Evolutionary conservation across 2,888 invertebrate species (phyloP), one percentile per base, ranked within the genome.

Genomic region (Clunio marinus): DNA sequence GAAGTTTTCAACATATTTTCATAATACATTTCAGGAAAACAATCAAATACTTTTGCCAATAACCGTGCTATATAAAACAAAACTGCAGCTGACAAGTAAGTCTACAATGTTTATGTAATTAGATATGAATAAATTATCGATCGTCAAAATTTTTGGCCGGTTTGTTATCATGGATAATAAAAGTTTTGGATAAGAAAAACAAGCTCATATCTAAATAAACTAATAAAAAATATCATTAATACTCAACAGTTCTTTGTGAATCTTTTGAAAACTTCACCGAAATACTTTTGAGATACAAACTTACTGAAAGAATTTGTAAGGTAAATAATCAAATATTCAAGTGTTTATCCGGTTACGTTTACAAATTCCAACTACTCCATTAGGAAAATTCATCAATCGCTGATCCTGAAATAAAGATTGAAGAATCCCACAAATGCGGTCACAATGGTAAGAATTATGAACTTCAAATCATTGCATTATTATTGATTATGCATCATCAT

Each of bases 61-160:
- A 17, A 51, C 20, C 3, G 5, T 51, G 5, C 17, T 2, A 22
- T 17, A 51, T 17, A 4, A 51, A 22, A 17, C 51, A 5, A 51
- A 51, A 22, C 51, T 51, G 7, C 51, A 51, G n/a, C 17, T 51
- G 2, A 22, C 51, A 22, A 51, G 51, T 51, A 22, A 51, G 51
- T 51, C 51, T 7, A 7, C 32, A 8, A 32, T 4, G 5, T 32
- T 32, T 8, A 32, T 32, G 32, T 7, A 32, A 32, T 7, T n/a
- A n/a, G n/a, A n/a, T n/a, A n/a, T n/a, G n/a, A n/a, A n/a, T n/a
- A 32, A 32, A 32, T 13, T 32, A 32, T 8, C 13, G 5, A 32
- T 13, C 35, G 15, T 8, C 15, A 15, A 45, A 45, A 7, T 5
- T 32, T 45, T 15, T 10, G n/a, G 45, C 15, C n/a, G 15, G 15